phyloP scores from a whole-genome alignment of 2,888 invertebrate species.

The Hartigia nigra region DNA sequence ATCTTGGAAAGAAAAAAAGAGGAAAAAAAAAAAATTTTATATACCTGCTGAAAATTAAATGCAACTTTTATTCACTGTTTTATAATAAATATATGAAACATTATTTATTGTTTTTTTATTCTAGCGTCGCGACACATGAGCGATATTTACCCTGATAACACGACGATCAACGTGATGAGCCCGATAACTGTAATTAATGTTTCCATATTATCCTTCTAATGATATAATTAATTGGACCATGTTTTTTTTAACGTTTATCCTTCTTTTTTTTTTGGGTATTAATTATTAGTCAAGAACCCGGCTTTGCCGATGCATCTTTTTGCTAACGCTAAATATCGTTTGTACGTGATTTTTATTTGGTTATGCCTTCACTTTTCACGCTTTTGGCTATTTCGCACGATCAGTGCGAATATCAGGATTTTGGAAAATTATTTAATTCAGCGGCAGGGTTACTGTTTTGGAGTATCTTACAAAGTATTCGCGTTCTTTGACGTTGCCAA shows the following conservation, averaged over 20 bases:
- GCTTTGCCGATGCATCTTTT: not conserved
- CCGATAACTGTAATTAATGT: not conserved
- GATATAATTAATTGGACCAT: not conserved
- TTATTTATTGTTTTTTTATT: conserved; percentile 32
- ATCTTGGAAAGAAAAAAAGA: conserved; percentile 32
- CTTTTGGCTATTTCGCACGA: not conserved
- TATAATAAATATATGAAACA: conserved; percentile 47
- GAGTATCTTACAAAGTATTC: not conserved
- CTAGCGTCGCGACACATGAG: not conserved
- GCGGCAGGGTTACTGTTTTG: not conserved
- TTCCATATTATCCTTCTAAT: not conserved
- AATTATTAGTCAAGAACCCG: not conserved
- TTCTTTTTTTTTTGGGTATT: not conserved
- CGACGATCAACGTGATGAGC: not conserved
- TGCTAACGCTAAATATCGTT: not conserved
- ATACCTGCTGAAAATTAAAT: conserved; percentile 40
- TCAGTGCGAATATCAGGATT: not conserved
- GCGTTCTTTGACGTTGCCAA: not conserved
- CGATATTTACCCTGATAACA: not conserved
- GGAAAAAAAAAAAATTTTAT: conserved; percentile 34
- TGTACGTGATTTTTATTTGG: not conserved
- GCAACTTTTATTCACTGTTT: conserved; percentile 51
- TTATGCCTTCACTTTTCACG: too few relatives aligned
- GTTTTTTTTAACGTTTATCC: not conserved
- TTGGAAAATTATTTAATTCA: not conserved